A percentile compares a stretch with the other conserved stretches of the same genome.
These are phyloP conservation scores for Acanthosoma haemorrhoidale DNA, from an alignment of 2,888 invertebrate species.

Conservation along the genomic window DNA sequence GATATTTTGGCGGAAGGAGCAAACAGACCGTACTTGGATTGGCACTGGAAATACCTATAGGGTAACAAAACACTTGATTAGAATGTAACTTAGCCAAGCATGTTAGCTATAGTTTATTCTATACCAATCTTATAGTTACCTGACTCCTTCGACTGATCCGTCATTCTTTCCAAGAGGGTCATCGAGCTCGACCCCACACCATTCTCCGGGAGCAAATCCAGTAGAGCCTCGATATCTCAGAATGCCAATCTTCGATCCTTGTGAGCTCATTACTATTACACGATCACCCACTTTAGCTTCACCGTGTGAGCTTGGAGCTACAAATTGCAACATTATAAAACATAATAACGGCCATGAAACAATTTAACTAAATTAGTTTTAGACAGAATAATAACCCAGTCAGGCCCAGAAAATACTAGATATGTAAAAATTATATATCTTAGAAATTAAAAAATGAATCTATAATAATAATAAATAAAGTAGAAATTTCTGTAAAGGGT, in stretches of 20 bases:
- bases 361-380: no score
- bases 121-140: conserved; percentile 53
- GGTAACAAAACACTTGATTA: no score
- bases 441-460: no score
- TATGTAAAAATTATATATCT: no score
- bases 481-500: no score
- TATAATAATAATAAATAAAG: no score
- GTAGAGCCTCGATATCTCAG: conserved; percentile 80
- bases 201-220: conserved; percentile 86
- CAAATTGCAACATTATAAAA: background rate
- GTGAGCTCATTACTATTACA: conserved; percentile 68
- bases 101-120: no score
- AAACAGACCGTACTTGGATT: conserved; percentile 85
- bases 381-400: no score
- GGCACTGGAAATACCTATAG: conserved; percentile 95
- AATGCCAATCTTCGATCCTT: conserved; percentile 82
- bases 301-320: conserved; percentile 31
- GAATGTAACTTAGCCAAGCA: background rate
- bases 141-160: conserved; percentile 84
- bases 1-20: conserved; percentile 87
- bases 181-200: conserved; percentile 94
- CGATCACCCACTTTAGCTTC: conserved; percentile 82
- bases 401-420: no score
- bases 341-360: no score
- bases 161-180: conserved; percentile 93